Conservation (phyloP, 1,140 invertebrate species). For the Galleria mellonella region DNA sequence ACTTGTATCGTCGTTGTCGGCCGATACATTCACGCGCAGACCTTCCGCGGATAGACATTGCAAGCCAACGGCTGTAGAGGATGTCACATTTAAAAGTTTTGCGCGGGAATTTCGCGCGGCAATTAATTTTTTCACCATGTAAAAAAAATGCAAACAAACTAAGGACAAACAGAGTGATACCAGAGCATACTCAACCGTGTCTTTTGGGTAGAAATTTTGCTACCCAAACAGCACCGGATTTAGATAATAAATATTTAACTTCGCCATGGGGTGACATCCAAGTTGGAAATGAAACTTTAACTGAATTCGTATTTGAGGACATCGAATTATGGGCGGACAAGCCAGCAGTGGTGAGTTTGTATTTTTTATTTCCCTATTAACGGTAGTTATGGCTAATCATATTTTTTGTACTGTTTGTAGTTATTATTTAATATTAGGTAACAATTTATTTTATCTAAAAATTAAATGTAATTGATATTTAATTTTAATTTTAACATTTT, state of each 20-base stretch:
- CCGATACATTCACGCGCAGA: slow-evolving; percentile 40
- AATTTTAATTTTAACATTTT: too few species aligned
- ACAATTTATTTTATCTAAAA: too few species aligned
- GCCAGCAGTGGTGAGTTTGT: slow-evolving; percentile 74
- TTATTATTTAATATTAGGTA: too few species aligned
- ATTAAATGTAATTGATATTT: too few species aligned
- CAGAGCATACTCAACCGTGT: slow-evolving; percentile 2
- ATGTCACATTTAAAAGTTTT: slow-evolving; percentile 66
- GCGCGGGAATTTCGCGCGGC: slow-evolving; percentile 53
- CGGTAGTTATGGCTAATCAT: too few species aligned
- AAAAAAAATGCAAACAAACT: slow-evolving; percentile 30
- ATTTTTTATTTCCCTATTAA: too few species aligned
- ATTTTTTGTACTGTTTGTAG: too few species aligned
- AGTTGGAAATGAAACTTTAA: slow-evolving; percentile 68
- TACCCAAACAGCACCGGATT: slow-evolving; percentile 45
- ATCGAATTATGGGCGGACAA: slow-evolving; percentile 68
- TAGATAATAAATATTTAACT: slow-evolving; percentile 47
- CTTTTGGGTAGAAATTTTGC: slow-evolving; percentile 30
- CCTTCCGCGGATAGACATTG: slow-evolving; percentile 42
- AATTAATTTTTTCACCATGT: slow-evolving; percentile 29
- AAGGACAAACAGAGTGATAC: slow-evolving; percentile 15
- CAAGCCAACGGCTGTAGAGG: slow-evolving; percentile 18
- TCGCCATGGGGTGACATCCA: slow-evolving; percentile 71
- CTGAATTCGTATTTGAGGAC: slow-evolving; percentile 73
- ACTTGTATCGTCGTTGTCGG: slow-evolving; percentile 14